A percentile compares a stretch with the other conserved stretches of the same genome.
These are phyloP conservation scores for Osmerus mordax DNA, from an alignment of 2,113 vertebrate species.

Conservation along the genomic window DNA sequence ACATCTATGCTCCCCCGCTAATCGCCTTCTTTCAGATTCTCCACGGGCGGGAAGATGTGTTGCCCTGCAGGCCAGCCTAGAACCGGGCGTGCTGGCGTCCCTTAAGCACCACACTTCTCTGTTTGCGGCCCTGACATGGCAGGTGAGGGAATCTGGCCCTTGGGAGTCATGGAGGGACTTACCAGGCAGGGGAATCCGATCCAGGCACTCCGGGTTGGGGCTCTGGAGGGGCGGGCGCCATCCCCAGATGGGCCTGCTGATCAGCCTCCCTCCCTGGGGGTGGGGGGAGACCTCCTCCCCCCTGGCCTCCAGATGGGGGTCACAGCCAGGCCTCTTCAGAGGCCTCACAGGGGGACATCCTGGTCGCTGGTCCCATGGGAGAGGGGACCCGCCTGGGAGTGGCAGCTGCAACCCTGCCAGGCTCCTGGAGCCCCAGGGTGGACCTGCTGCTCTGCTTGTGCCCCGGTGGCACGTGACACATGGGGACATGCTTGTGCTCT, in stretches of 20 bases:
- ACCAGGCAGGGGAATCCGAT: background rate
- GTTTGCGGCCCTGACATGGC: too few relatives aligned
- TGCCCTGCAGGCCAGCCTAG: too few relatives aligned
- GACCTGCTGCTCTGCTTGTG: constrained; percentile 70
- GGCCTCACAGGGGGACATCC: constrained; percentile 52
- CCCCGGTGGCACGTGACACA: constrained; percentile 71
- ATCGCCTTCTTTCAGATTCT: constrained; percentile 45
- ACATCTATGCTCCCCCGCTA: constrained; percentile 58
- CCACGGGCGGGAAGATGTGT: constrained; percentile 33
- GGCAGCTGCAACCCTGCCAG: constrained; percentile 62
- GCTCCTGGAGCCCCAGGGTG: constrained; percentile 55
- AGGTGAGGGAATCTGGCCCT: background rate
- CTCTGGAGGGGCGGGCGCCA: constrained; percentile 26
- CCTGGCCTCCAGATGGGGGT: constrained; percentile 61
- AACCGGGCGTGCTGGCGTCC: too few relatives aligned
- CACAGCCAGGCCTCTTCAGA: constrained; percentile 56
- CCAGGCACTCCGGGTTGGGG: constrained; percentile 22
- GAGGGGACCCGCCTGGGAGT: constrained; percentile 55
- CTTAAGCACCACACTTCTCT: too few relatives aligned
- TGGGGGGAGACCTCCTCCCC: constrained; percentile 48
- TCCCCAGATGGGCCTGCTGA: constrained; percentile 52
- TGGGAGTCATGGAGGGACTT: background rate
- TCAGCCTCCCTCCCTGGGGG: constrained; percentile 51
- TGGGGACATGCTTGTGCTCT: constrained; percentile 71
- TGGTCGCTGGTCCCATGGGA: constrained; percentile 59